Evolutionary conservation across 2,113 vertebrate species (phyloP).

Genomic region (Rhabdornis inornatus): DNA sequence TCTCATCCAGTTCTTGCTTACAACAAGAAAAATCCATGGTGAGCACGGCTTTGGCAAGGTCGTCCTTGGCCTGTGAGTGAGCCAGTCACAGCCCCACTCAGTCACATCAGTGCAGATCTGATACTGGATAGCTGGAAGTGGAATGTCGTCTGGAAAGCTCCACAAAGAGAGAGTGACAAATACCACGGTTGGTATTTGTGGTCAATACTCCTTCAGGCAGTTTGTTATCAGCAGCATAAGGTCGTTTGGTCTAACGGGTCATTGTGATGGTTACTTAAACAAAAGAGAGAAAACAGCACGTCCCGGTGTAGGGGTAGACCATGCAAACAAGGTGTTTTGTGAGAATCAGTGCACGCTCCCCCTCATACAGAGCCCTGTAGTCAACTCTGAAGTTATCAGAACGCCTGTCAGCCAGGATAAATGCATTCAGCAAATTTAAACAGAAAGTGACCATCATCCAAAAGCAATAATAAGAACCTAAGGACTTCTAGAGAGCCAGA

Average conservation of each 20-base stretch:
- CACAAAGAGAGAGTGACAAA: neutral
- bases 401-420: neutral
- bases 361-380: neutral
- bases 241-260: neutral
- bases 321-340: neutral
- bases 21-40: neutral
- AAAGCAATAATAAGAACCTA: neutral
- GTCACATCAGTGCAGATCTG: neutral
- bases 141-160: neutral
- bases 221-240: neutral
- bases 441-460: neutral
- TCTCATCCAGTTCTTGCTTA: neutral
- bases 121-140: neutral
- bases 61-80: neutral
- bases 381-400: neutral
- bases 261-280: neutral
- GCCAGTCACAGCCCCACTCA: neutral
- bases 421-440: neutral
- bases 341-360: rapidly evolving
- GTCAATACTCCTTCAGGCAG: neutral
- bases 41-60: neutral
- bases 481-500: neutral
- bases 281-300: neutral
- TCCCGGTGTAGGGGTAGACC: neutral
- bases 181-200: neutral